Evolutionary conservation across 2,113 vertebrate genomes (phyloP), one percentile per base, ranked within the genome.

Genomic region (Microcebus murinus): DNA sequence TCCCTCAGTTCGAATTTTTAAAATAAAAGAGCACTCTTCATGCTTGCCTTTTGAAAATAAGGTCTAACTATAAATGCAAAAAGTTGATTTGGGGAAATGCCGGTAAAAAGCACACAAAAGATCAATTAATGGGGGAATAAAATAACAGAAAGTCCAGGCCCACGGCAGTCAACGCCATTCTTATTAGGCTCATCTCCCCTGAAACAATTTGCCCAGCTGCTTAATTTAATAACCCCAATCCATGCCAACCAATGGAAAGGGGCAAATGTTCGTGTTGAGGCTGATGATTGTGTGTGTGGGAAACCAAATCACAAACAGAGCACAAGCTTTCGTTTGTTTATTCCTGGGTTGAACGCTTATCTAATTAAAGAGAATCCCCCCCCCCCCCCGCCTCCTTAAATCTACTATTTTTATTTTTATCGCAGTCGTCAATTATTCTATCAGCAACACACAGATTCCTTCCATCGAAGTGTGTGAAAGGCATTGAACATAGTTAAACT

Each of bases 21-120:
- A 94, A 96, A 77, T 82, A 50, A 95, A 97, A 96, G 63, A 82
- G 81, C 90, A 96, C 86, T 55, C 95, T 50, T 42, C 13, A 5
- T 50, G 91, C 59, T 95, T 97, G 85, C 57, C 4, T 52, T 98
- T 94, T 86, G 52, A 96, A 98, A 98, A 92, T 83, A 61, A n/a
- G 81, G 74, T 73, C 52, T 87, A 77, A 79, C 48, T 96, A 7
- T 57, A 20, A 57, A 57, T 7, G 39, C 61, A 94, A 85, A 95
- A 96, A 10, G 55, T 52, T 92, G 92, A 76, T 65, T 94, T 87
- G 55, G 70, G 83, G 87, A 91, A 92, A 82, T 31, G 94, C 3
- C 92, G 0, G 0, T 93, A 81, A 94, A 96, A 97, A 55, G 17
- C 52, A 27, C 18, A 71, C 87, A 50, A 36, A 96, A 96, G 85